Base-by-base conservation (phyloP, 2,888 invertebrate species). In the Phortica okadai region DNA sequence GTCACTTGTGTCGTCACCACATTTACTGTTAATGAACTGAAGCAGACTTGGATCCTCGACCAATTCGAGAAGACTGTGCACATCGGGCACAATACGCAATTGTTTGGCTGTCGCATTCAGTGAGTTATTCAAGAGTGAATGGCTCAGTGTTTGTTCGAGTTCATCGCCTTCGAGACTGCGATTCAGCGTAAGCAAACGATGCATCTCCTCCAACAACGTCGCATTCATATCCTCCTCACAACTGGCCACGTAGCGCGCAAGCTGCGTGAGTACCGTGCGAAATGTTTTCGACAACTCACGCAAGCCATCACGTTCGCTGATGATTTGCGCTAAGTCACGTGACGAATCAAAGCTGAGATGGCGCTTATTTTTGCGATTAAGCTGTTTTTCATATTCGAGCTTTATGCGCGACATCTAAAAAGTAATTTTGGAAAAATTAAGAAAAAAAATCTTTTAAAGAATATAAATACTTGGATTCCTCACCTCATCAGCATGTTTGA, bases 191-290 rank as follows among this genome's bases (percentile, higher is more conserved):
- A 87, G 77, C 21, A 89, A 80, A 41, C 88, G 87, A 59, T 89
- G 89, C 72, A 89, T 84, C 70, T 94, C 94, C 73, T 94, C 94
- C 0, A 95, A 93, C 72, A 96, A 91, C 14, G 95, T 95, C 81
- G 94, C 94, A 91, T 96, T 96, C 58, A 96, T 92, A 90, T 96
- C 96, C 88, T 95, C 95, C 90, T 96, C 96, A 73, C 96, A 96
- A 82, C 94, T 92, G 7, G 93, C 94, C 88, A 96, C 95, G 90
- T 95, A 96, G 87, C 94, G 94, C 67, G 95, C 93, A 84, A 96
- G 91, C 89, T 96, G 95, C 0, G 93, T 92, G 77, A 96, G 93
- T 45, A 95, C 93, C 80, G 93, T 93, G 82, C 95, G 94, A 75
- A 96, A 92, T 58, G 94, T 94, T 72, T 92, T 91, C 44, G 95